Evolutionary conservation across 92 coral and sea anemone species (phyloP).

Genomic region (Epizoanthus stellaris): DNA sequence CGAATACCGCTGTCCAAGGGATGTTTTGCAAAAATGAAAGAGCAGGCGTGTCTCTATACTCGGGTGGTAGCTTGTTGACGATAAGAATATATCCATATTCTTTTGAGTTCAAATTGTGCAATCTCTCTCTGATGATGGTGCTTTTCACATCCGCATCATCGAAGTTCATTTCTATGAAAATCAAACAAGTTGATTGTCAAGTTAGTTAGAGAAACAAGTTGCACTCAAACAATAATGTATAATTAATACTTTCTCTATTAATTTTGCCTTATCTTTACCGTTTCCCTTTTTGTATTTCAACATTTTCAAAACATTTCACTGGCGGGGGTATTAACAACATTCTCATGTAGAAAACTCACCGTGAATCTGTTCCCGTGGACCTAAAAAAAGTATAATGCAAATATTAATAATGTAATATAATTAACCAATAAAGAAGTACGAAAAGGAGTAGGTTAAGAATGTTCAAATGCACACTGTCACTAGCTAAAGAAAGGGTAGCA

Average conservation of each 20-base stretch:
- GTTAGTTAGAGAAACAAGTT: not conserved
- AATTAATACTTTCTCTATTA: not conserved
- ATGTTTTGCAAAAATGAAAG: slow-evolving; percentile 67
- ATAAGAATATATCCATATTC: slow-evolving; percentile 58
- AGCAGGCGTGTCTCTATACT: slow-evolving; percentile 50
- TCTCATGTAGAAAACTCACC: slow-evolving; percentile 2
- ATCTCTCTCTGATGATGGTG: slow-evolving; percentile 45
- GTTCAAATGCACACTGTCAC: too few relatives aligned
- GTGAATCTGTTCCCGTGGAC: not conserved
- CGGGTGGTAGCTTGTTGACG: slow-evolving; percentile 59
- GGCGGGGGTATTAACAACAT: not conserved
- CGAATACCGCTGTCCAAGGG: slow-evolving; percentile 74
- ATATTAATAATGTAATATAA: too few relatives aligned
- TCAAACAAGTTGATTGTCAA: not conserved
- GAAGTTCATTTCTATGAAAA: not conserved
- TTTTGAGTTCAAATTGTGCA: slow-evolving; percentile 52
- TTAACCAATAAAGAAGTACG: too few relatives aligned
- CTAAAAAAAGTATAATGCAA: not conserved
- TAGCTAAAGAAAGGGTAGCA: too few relatives aligned
- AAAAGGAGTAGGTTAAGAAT: too few relatives aligned
- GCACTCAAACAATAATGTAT: not conserved
- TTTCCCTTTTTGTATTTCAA: not conserved
- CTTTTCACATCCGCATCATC: slow-evolving; percentile 49
- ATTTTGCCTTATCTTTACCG: not conserved
- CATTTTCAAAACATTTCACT: not conserved